phyloP scores from a whole-genome alignment of 2,888 invertebrate genomes.

The Hypena proboscidalis region DNA sequence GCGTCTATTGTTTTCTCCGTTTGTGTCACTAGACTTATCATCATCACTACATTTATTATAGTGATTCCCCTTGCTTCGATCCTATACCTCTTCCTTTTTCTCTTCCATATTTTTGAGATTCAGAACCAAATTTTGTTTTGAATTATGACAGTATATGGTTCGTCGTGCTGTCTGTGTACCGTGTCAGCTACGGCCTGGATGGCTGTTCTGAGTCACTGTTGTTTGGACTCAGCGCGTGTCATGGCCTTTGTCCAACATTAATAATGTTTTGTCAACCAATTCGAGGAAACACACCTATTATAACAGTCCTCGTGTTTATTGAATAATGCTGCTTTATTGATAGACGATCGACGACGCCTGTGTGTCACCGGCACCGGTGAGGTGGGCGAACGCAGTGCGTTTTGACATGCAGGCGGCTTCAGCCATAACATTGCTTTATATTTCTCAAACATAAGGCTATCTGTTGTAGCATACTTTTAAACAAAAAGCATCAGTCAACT shows the following conservation, averaged over 20 bases:
- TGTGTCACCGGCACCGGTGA: constrained; percentile 28
- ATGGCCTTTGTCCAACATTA: constrained; percentile 65
- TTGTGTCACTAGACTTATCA: no score
- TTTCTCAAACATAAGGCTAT: neutral
- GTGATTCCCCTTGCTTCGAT: no score
- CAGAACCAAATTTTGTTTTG: neutral
- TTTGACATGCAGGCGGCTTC: constrained; percentile 14
- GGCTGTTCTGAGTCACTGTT: constrained; percentile 59
- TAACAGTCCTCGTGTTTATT: constrained; percentile 64
- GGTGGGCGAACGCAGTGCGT: constrained; percentile 10
- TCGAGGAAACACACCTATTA: constrained; percentile 66
- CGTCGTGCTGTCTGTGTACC: constrained; percentile 13
- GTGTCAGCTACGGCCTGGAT: constrained; percentile 21
- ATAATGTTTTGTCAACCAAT: constrained; percentile 73
- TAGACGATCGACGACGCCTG: constrained; percentile 23
- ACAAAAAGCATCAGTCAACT: no score
- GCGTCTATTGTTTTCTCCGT: no score
- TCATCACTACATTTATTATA: no score
- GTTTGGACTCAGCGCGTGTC: constrained; percentile 80
- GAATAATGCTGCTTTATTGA: constrained; percentile 47
- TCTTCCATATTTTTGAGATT: neutral
- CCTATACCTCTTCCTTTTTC: no score
- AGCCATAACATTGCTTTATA: constrained; percentile 35
- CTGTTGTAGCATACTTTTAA: no score
- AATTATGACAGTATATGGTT: neutral